phyloP scores from a whole-genome alignment of 1,140 invertebrate species.

The Ceratosolen fusciceps region DNA sequence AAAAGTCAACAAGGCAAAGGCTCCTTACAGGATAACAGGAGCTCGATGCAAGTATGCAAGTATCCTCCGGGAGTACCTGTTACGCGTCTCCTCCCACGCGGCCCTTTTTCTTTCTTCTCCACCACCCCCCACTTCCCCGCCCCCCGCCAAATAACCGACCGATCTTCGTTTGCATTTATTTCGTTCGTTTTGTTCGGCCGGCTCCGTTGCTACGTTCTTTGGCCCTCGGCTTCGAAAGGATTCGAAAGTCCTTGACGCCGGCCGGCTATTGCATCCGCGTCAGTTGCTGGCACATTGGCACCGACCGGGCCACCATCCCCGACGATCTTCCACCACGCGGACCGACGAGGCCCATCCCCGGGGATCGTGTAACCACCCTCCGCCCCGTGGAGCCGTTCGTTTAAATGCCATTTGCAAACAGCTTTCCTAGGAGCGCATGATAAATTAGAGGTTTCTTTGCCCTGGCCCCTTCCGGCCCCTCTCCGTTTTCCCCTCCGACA shows the following conservation, averaged over 20 bases:
- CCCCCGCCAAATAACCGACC: too few relatives aligned
- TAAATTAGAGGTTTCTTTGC: constrained; percentile 34
- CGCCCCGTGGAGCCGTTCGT: constrained; percentile 36
- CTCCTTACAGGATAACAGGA: constrained; percentile 37
- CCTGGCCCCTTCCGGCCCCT: neutral
- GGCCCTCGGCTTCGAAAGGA: too few relatives aligned
- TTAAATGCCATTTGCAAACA: constrained; percentile 46
- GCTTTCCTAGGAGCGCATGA: constrained; percentile 28
- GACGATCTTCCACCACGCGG: too few relatives aligned
- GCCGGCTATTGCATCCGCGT: too few relatives aligned
- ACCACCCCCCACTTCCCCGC: too few relatives aligned
- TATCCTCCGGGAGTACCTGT: neutral
- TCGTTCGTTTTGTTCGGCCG: neutral
- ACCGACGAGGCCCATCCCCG: neutral
- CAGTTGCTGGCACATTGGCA: too few relatives aligned
- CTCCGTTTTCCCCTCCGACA: too few relatives aligned
- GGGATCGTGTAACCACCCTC: neutral
- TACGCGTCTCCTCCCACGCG: neutral
- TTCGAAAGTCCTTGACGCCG: too few relatives aligned
- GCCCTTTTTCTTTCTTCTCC: neutral
- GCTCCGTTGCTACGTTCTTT: neutral
- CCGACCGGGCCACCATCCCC: too few relatives aligned
- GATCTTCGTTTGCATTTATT: neutral
- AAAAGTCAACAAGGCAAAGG: constrained; percentile 39
- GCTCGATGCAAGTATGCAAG: constrained; percentile 40